phyloP scores from a whole-genome alignment of 2,888 invertebrate genomes.

The Nomada fabriciana region DNA sequence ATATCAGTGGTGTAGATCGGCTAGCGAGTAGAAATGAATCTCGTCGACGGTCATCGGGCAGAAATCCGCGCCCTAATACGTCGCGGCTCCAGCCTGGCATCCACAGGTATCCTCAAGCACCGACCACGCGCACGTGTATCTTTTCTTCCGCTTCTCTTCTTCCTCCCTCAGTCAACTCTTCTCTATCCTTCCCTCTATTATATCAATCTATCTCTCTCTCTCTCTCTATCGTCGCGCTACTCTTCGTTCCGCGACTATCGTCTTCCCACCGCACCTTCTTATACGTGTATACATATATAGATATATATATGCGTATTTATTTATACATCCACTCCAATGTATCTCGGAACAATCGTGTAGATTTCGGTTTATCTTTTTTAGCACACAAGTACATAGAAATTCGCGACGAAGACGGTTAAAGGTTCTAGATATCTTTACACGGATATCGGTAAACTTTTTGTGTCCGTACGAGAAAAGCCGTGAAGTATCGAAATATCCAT shows the following conservation, averaged over 20 bases:
- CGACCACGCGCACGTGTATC: slow-evolving; percentile 57
- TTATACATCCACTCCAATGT: slow-evolving; percentile 18
- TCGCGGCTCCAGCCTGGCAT: slow-evolving; percentile 51
- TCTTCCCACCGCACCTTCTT: slow-evolving; percentile 17
- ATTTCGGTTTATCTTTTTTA: slow-evolving; percentile 1
- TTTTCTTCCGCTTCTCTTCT: slow-evolving; percentile 47
- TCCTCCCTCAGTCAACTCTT: background rate
- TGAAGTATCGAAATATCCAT: slow-evolving; percentile 33
- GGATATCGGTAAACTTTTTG: slow-evolving; percentile 9
- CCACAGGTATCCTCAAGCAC: slow-evolving; percentile 58
- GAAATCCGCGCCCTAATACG: slow-evolving; percentile 58
- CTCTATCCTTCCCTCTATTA: background rate
- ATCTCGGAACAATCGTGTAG: slow-evolving; percentile 2
- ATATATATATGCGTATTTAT: slow-evolving; percentile 4
- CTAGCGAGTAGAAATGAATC: slow-evolving; percentile 25
- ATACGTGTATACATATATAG: background rate
- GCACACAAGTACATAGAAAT: slow-evolving; percentile 9
- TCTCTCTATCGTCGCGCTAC: too few species aligned
- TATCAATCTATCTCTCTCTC: too few species aligned
- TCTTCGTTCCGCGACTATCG: too few species aligned
- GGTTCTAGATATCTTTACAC: background rate
- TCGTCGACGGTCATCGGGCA: slow-evolving; percentile 50
- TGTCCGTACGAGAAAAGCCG: slow-evolving; percentile 22
- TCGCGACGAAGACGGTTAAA: background rate
- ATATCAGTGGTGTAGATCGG: slow-evolving; percentile 48